phyloP scores from a whole-genome alignment of 1,140 invertebrate species.

The Aphelinus atriplicis region DNA sequence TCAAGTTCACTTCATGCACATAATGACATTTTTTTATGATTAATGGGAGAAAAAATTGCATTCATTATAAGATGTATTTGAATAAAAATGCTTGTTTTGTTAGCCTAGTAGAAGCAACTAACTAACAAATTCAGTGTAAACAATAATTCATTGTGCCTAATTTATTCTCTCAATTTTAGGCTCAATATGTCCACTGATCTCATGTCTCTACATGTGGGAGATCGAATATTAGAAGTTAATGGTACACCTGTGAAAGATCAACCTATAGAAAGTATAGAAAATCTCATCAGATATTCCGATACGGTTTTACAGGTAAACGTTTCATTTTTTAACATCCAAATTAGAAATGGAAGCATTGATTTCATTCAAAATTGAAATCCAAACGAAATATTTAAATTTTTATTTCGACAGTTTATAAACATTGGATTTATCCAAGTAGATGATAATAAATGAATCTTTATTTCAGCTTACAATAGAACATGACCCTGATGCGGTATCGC shows the following conservation, averaged over 20 bases:
- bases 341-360: no score
- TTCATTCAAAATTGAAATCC: no score
- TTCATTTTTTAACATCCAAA: no score
- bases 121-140: background rate
- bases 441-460: slow-evolving; percentile 20
- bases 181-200: slow-evolving; percentile 83
- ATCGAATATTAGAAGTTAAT: slow-evolving; percentile 92
- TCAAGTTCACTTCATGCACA: background rate
- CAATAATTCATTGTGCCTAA: background rate
- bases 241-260: slow-evolving; percentile 85
- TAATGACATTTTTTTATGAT: slow-evolving; percentile 14
- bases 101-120: background rate
- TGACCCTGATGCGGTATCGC: slow-evolving; percentile 79
- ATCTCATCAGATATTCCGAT: slow-evolving; percentile 78
- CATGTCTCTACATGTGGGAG: slow-evolving; percentile 88
- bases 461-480: slow-evolving; percentile 85
- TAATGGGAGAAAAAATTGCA: background rate
- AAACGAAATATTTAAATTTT: background rate
- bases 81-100: slow-evolving; percentile 25
- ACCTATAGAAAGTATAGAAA: slow-evolving; percentile 80
- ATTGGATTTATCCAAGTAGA: background rate
- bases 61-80: background rate
- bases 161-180: slow-evolving; percentile 65
- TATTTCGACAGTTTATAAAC: slow-evolving; percentile 2
- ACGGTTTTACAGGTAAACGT: slow-evolving; percentile 75